A percentile compares a stretch with the other conserved stretches of the same genome.
Evolutionary conservation across 2,113 vertebrate genomes (phyloP).

Genomic region (Formicarius rufipectus): DNA sequence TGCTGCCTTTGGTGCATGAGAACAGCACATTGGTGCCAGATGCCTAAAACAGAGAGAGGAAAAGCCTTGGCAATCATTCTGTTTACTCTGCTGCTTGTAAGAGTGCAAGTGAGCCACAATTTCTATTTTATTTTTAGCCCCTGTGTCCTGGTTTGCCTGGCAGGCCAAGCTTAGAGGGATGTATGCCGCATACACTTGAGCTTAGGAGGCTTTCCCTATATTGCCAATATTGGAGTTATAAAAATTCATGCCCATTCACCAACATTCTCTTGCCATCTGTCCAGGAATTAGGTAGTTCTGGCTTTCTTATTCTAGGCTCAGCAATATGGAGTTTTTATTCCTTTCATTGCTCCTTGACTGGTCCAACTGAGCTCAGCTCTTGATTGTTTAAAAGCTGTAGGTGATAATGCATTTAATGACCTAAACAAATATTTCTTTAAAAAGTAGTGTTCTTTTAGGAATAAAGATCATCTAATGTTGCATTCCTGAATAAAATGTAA

Average conservation of each 20-base stretch:
- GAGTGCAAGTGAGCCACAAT: slow-evolving; percentile 24
- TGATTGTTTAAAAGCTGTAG: neutral
- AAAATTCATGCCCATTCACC: neutral
- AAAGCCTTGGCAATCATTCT: slow-evolving; percentile 31
- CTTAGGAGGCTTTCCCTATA: neutral
- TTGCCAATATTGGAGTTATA: neutral
- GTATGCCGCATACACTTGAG: neutral
- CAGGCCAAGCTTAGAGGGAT: neutral
- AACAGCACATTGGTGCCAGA: neutral
- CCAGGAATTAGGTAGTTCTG: neutral
- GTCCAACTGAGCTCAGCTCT: neutral
- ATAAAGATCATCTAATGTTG: neutral
- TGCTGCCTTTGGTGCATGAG: slow-evolving; percentile 44
- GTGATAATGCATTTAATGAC: neutral
- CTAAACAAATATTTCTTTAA: neutral
- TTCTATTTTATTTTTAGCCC: neutral
- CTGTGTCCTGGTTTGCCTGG: neutral
- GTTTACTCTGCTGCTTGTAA: slow-evolving; percentile 1
- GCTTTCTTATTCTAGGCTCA: neutral
- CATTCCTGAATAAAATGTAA: neutral
- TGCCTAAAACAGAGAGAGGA: slow-evolving; percentile 6
- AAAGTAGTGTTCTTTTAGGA: neutral
- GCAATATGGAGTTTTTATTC: neutral
- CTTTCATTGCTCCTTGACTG: neutral
- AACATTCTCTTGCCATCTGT: neutral